Conservation (phyloP, 2,797 vertebrate species). For the Centropyge bicolor region DNA sequence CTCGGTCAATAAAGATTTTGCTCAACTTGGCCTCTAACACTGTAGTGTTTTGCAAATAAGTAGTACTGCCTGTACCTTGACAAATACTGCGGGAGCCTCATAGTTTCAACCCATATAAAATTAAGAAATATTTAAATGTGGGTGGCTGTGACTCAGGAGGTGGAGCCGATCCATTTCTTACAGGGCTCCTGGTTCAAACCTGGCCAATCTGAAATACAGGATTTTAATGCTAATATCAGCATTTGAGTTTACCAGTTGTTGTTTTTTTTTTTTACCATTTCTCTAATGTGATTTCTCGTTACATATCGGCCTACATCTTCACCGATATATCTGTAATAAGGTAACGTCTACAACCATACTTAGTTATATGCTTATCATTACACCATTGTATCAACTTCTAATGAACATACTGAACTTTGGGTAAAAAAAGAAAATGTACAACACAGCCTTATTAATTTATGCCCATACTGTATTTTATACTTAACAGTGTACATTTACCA, state of each 20-base stretch:
- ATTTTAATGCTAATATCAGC: no score
- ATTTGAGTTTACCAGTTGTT: neutral
- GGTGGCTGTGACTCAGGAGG: no score
- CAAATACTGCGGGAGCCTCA: neutral
- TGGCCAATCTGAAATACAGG: no score
- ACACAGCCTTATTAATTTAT: conserved; percentile 44
- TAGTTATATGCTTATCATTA: neutral
- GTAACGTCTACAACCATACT: neutral
- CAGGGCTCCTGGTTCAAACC: no score
- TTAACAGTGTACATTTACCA: conserved; percentile 69
- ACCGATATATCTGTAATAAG: neutral
- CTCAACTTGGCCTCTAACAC: conserved; percentile 62
- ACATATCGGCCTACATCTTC: neutral
- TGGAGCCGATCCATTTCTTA: no score
- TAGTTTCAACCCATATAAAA: neutral
- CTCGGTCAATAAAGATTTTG: conserved; percentile 82
- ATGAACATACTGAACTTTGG: neutral
- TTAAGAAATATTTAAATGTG: no score
- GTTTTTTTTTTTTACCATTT: neutral
- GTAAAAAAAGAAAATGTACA: neutral
- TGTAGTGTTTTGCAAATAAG: conserved; percentile 8
- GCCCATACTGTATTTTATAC: conserved; percentile 76
- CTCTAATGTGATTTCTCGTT: neutral
- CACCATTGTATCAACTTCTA: neutral
- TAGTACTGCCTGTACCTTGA: neutral